Base-by-base conservation (phyloP, 92 coral and sea anemone genomes). In the Micromussa lordhowensis region DNA sequence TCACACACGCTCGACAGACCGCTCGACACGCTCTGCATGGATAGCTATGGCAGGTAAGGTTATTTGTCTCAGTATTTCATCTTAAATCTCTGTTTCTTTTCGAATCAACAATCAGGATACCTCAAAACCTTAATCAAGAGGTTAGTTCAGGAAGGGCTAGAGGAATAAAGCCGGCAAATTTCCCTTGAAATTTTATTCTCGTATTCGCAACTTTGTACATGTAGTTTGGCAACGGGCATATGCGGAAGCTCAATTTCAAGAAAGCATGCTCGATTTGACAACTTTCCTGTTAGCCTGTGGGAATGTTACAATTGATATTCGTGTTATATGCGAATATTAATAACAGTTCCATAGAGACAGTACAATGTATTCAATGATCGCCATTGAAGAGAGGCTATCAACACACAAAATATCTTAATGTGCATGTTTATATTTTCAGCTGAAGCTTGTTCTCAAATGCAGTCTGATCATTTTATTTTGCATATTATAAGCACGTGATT, bases 11-110 rank as follows among this genome's bases (percentile, higher is more conserved):
- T 44, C 51, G 51, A 44, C n/a, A n/a, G n/a, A n/a, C n/a, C n/a
- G n/a, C n/a, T n/a, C n/a, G n/a, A n/a, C n/a, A n/a, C n/a, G n/a
- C 51, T 44, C 51, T 44, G 51, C 6, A 1, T n/a, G n/a, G n/a
- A n/a, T 9, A 40, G 51, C 51, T 3, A 81, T 82, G 85, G 85
- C 85, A 44, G 85, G 85, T 82, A 82, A 66, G 48, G 51, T 10
- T 32, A 57, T 17, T 6, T 35, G 3, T 57, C 29, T 53, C 58
- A 53, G 4, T 58, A 78, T 51, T 21, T 54, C 22, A 31, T 14
- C 1, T 13, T 79, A 57, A n/a, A 17, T 21, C 83, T 34, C 35
- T 79, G 29, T 31, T 58, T 79, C 71, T 5, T 38, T 36, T 31
- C 71, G 29, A 36, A 59, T 40, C 71, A 17, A 18, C n/a, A 17